Base-by-base conservation (phyloP, 2,797 vertebrate genomes). In the Sphaeramia orbicularis region DNA sequence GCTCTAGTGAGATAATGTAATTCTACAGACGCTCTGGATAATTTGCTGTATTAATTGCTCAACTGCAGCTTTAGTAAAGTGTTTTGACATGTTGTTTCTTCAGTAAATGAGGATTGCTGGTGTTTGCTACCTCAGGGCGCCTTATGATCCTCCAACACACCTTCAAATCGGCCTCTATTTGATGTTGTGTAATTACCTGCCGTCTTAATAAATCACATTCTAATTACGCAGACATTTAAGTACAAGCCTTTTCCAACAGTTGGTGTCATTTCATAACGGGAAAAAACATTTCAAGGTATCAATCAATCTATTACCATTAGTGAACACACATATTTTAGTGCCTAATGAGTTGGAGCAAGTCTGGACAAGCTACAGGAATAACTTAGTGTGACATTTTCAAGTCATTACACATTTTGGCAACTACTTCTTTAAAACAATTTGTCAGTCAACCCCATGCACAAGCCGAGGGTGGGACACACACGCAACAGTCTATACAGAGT, bases 381-480 rank as follows among this genome's bases (percentile, higher is more conserved):
- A 47, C 41, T 42, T 5, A 1, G 18, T 49, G 59, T 68, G 72
- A 78, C 57, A 71, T 61, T 49, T 67, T 60, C 65, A 63, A 71
- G 65, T 77, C 71, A 55, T 81, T 73, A 73, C 59, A 80, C 44
- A 51, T 66, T 76, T 37, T 62, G 30, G 38, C 71, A 81, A 76
- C 15, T 4, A 48, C 75, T 78, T 70, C 58, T 69, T 78, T 53
- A 56, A 59, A 65, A 52, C 40, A 78, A 80, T 87, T 79, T 85
- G 74, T 81, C 81, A 84, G 50, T 80, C 81, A 84, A 47, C 61
- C 13, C 13, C 7, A 6, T 0, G 52, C 27, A n/a, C 14, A 1
- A 27, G 12, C 55, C 43, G 50, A n/a, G 43, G 62, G 36, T 24
- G 41, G 24, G 52, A 72, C 49, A 49, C 49, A 45, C 70, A 63